These are phyloP conservation scores for Andricus curvator DNA, from an alignment of 2,888 invertebrate species.

Conservation along the genomic window DNA sequence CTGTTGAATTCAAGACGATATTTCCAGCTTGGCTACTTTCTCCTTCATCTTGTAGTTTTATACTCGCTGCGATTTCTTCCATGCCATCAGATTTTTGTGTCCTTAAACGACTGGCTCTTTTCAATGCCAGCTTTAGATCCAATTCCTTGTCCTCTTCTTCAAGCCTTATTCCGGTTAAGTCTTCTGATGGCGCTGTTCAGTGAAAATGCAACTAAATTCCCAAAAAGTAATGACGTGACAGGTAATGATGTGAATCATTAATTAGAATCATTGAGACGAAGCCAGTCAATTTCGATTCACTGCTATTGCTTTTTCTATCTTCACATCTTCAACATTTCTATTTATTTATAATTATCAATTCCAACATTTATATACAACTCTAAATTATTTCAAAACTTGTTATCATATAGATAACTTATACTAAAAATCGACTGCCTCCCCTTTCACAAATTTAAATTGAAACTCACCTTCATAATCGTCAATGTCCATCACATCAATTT, in stretches of 20 bases:
- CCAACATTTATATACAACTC: neutral
- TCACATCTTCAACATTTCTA: neutral
- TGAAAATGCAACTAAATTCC: conserved; percentile 54
- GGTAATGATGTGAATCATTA: conserved; percentile 46
- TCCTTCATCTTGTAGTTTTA: conserved; percentile 78
- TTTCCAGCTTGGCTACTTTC: conserved; percentile 74
- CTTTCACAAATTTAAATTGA: neutral
- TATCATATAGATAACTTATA: neutral
- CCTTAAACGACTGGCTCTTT: conserved; percentile 86
- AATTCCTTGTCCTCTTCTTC: conserved; percentile 87
- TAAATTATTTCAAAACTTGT: neutral
- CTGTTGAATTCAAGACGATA: conserved; percentile 94
- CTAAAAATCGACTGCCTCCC: conserved; percentile 45
- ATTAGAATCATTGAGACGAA: neutral
- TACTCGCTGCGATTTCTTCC: conserved; percentile 81
- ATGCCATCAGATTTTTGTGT: conserved; percentile 80
- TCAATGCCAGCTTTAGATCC: conserved; percentile 84
- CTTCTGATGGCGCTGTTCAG: conserved; percentile 66
- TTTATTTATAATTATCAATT: neutral
- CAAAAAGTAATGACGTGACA: conserved; percentile 30
- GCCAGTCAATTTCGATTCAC: conserved; percentile 5
- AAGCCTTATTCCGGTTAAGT: conserved; percentile 80
- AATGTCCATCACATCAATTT: conserved; percentile 71
- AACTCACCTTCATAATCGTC: conserved; percentile 83
- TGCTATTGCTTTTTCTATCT: neutral